A percentile compares a stretch with the other conserved stretches of the same genome.
Evolutionary conservation across 1,140 invertebrate species (phyloP).

Genomic region (Lordiphosa mommai): DNA sequence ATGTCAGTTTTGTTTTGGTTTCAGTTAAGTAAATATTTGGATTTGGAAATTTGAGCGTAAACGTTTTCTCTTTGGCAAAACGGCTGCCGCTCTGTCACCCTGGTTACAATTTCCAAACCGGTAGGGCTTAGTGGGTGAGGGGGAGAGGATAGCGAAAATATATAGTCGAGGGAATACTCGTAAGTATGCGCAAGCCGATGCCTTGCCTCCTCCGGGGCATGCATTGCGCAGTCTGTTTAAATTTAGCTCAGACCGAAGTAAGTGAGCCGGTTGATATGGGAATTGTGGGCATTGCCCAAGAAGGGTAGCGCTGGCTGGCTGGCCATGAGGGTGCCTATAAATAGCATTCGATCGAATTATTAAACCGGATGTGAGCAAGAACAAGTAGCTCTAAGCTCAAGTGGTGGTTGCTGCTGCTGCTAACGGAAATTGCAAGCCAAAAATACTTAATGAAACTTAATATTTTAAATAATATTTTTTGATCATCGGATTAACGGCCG

Average conservation of each 20-base stretch:
- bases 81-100: slow-evolving; percentile 11
- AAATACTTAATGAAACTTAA: background rate
- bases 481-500: too few relatives aligned
- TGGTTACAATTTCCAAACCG: slow-evolving; percentile 34
- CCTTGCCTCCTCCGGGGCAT: slow-evolving; percentile 1
- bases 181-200: slow-evolving; percentile 17
- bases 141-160: too few relatives aligned
- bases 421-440: background rate
- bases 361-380: slow-evolving; percentile 39
- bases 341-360: slow-evolving; percentile 40
- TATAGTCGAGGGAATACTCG: too few relatives aligned
- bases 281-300: slow-evolving; percentile 5
- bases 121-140: slow-evolving; percentile 1
- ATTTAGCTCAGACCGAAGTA: slow-evolving; percentile 30
- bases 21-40: slow-evolving; percentile 49
- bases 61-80: slow-evolving; percentile 18
- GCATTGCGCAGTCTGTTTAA: slow-evolving; percentile 25
- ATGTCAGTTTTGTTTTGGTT: slow-evolving; percentile 27
- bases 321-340: slow-evolving; percentile 44
- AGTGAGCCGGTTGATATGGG: slow-evolving; percentile 4
- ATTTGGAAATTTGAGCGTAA: slow-evolving; percentile 35
- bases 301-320: slow-evolving; percentile 27
- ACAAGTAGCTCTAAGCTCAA: slow-evolving; percentile 22
- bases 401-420: slow-evolving; percentile 8
- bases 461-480: too few relatives aligned